A percentile compares a stretch with the other conserved stretches of the same genome.
These are phyloP conservation scores for Vipera ursinii DNA, from an alignment of 2,797 vertebrate species.

Conservation along the genomic window DNA sequence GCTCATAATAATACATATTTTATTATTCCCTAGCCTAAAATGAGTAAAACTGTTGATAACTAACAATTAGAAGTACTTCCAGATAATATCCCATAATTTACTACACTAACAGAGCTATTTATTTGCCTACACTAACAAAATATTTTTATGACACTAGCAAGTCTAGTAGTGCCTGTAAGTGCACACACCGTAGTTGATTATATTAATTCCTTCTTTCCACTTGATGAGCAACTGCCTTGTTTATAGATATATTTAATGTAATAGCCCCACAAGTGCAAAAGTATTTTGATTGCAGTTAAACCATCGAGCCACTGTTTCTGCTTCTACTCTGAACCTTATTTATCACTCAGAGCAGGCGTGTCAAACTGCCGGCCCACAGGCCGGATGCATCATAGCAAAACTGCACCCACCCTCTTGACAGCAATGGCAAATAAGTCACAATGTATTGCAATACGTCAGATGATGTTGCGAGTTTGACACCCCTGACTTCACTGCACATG, in stretches of 20 bases:
- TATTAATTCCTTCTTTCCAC: background rate
- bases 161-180: background rate
- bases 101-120: background rate
- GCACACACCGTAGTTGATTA: background rate
- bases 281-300: background rate
- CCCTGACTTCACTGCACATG: background rate
- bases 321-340: background rate
- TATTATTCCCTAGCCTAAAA: background rate
- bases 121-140: background rate
- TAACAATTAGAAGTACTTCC: background rate
- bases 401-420: too few relatives aligned
- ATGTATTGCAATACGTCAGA: too few relatives aligned
- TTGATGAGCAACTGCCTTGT: background rate
- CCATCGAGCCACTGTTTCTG: background rate
- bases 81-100: background rate
- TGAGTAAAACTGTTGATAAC: background rate
- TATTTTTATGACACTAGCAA: background rate
- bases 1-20: background rate
- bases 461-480: background rate
- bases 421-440: too few relatives aligned
- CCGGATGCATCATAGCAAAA: too few relatives aligned
- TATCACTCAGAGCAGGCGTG: background rate
- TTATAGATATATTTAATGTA: background rate
- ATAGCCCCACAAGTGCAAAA: background rate
- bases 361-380: background rate